Base-by-base conservation (phyloP, 2,113 vertebrate species). In the Macaca nemestrina region DNA sequence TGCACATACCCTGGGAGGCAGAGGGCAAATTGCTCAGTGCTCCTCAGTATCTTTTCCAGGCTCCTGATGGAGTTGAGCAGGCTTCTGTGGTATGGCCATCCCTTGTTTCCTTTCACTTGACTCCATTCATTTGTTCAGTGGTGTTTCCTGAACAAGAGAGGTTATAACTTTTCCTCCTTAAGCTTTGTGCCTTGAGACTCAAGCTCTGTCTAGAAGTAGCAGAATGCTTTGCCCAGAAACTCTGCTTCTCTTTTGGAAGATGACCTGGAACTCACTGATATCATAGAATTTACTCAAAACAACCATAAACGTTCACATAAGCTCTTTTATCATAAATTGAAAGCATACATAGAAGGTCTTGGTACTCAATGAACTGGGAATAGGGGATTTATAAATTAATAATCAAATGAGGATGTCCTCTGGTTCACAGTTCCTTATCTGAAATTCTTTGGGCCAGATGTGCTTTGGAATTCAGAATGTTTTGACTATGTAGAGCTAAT, bases 401-500 rank as follows among this genome's bases (percentile, higher is more conserved):
- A 88, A 91, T 82, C 38, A 86, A 67, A 75, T 55, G 11, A 48
- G 16, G 72, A 16, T 78, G 30, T 82, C 67, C 35, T 16, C 20
- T 18, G 61, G 30, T 40, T 79, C 32, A 70, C 23, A 45, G 4
- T 70, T 4, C 64, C 61, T 57, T 92, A 45, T 40, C 35, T 95
- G 93, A 35, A 81, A 76, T 88, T 94, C 78, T 95, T 84, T 45
- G 18, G 38, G 32, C 30, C 40, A 73, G 38, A 81, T 67, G 3
- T 78, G 20, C 14, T 84, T 96, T 43, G 64, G 43, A 64, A 81
- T 91, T 96, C 8, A 76, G 50, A 43, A 67, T 88, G 16, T 57
- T 98, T 93, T 88, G 76, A 83, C 32, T 88, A 93, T 93, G 59
- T 40, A 52, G 27, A 64, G 81, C 16, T 57, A 72, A 70, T 38